phyloP scores from a whole-genome alignment of 2,113 vertebrate species.

The Paracanthobrama guichenoti region DNA sequence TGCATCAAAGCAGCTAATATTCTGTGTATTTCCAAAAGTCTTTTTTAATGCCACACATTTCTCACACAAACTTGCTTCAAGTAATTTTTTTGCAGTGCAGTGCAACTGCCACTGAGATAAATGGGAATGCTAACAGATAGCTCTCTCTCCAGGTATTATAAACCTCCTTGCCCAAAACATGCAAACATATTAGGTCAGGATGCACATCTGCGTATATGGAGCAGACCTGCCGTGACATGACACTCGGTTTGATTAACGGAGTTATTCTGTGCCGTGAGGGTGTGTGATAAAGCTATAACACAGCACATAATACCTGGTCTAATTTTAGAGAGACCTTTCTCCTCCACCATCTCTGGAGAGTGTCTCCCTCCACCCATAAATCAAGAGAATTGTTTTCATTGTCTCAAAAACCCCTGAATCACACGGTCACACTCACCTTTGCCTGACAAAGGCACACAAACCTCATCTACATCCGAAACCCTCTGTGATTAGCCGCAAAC shows the following conservation, averaged over 20 bases:
- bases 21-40: background rate
- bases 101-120: background rate
- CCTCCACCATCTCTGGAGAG: slow-evolving; percentile 46
- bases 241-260: slow-evolving; percentile 72
- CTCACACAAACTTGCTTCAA: background rate
- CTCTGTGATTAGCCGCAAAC: background rate
- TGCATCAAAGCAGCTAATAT: background rate
- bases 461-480: slow-evolving; percentile 8
- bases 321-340: slow-evolving; percentile 61
- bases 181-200: slow-evolving; percentile 53
- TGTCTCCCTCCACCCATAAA: slow-evolving; percentile 57
- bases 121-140: background rate
- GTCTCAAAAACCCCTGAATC: slow-evolving; percentile 29
- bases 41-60: background rate
- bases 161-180: background rate
- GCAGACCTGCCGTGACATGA: slow-evolving; percentile 57
- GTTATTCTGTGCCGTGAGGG: slow-evolving; percentile 65
- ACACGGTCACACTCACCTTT: slow-evolving; percentile 10
- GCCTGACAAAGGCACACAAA: slow-evolving; percentile 33
- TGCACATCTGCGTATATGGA: slow-evolving; percentile 39
- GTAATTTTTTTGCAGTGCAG: background rate
- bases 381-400: slow-evolving; percentile 51
- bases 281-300: slow-evolving; percentile 66
- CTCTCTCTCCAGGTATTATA: background rate
- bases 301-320: slow-evolving; percentile 64